Evolutionary conservation across 2,797 vertebrate species (phyloP).

Genomic region (Sardinella longiceps): DNA sequence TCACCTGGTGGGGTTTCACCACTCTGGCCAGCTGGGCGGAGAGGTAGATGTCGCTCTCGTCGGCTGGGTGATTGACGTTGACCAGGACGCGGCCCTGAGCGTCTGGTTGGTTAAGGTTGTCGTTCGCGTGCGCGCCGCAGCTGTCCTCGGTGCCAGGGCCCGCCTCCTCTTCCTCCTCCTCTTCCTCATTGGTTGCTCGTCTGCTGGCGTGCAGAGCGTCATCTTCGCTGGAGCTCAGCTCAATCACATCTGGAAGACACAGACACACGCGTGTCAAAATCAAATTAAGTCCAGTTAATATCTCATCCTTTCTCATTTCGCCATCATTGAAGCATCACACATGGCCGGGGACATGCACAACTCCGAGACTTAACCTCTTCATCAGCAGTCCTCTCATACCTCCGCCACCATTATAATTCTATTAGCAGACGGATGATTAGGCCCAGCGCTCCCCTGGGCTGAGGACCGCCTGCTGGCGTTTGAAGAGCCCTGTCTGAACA

Average conservation of each 20-base stretch:
- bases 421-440: background rate
- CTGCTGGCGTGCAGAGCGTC: constrained; percentile 74
- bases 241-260: constrained; percentile 68
- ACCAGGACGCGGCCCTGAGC: constrained; percentile 85
- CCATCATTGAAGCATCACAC: background rate
- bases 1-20: constrained; percentile 80
- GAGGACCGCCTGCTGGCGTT: background rate
- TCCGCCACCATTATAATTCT: background rate
- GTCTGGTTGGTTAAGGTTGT: constrained; percentile 84
- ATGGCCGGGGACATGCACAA: background rate
- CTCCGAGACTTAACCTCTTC: background rate
- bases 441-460: background rate
- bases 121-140: constrained; percentile 82
- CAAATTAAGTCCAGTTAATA: too few species aligned
- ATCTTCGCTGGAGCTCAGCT: constrained; percentile 86
- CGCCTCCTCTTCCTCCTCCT: background rate
- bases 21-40: constrained; percentile 85
- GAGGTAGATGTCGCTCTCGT: constrained; percentile 88
- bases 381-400: background rate
- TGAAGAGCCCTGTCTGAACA: background rate
- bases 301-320: background rate
- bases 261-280: background rate
- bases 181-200: constrained; percentile 73
- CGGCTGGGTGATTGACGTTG: constrained; percentile 88
- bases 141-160: constrained; percentile 73